phyloP scores from a whole-genome alignment of 2,797 vertebrate genomes.

The Lemur catta region DNA sequence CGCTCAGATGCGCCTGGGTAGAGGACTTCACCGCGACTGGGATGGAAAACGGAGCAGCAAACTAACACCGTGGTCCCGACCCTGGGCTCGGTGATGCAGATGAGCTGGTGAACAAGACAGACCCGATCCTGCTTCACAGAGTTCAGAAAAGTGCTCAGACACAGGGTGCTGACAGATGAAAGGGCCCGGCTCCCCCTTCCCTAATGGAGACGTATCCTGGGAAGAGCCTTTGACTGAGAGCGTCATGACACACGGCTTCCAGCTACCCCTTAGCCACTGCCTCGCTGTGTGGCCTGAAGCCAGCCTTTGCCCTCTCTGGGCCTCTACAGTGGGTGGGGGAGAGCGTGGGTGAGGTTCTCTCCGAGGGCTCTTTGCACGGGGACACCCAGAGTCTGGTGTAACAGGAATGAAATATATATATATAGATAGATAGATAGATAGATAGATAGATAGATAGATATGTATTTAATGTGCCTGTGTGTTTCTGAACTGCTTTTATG shows the following conservation, averaged over 20 bases:
- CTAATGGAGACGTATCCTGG: not conserved
- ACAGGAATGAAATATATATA: not conserved
- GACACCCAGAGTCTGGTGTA: not conserved
- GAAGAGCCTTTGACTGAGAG: not conserved
- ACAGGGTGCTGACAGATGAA: not conserved
- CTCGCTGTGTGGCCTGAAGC: not conserved
- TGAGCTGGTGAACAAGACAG: not conserved
- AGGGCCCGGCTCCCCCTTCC: not conserved
- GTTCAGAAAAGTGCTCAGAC: not conserved
- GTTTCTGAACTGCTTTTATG: conserved; percentile 46
- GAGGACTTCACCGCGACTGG: not conserved
- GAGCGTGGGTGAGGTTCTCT: not conserved
- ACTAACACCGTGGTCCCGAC: not conserved
- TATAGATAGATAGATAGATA: too few species aligned
- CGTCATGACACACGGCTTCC: fast-evolving
- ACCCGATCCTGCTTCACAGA: not conserved
- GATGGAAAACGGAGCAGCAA: fast-evolving
- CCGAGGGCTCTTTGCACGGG: not conserved
- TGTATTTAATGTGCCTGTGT: not conserved
- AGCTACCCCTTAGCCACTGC: too few species aligned
- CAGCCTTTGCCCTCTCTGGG: not conserved
- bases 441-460: too few species aligned
- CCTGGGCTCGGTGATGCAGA: not conserved
- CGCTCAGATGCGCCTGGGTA: not conserved
- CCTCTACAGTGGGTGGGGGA: not conserved